Conservation (phyloP, 2,888 invertebrate species). For the Pemphredon lugubris region DNA sequence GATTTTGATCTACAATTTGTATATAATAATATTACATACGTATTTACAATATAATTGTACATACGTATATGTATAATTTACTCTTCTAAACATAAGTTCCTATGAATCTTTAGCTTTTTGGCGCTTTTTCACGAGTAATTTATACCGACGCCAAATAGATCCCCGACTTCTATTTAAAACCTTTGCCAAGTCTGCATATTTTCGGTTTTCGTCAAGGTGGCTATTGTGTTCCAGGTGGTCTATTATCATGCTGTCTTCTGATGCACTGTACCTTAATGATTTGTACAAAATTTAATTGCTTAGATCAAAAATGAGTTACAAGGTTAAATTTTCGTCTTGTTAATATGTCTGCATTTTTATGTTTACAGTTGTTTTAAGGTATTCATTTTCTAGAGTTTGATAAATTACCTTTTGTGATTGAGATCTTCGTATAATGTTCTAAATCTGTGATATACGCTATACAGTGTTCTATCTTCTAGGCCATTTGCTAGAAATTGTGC, state of each 20-base stretch:
- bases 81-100: too few species aligned
- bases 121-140: slow-evolving; percentile 60
- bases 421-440: slow-evolving; percentile 62
- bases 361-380: too few species aligned
- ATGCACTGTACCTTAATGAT: slow-evolving; percentile 61
- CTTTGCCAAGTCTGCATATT: slow-evolving; percentile 70
- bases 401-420: slow-evolving; percentile 59
- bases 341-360: too few species aligned
- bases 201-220: slow-evolving; percentile 55
- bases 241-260: slow-evolving; percentile 72
- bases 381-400: slow-evolving; percentile 2
- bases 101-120: too few species aligned
- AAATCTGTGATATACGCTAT: slow-evolving; percentile 76
- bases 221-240: slow-evolving; percentile 61
- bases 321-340: too few species aligned
- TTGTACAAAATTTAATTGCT: neutral
- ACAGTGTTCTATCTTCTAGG: slow-evolving; percentile 72
- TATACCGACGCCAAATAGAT: slow-evolving; percentile 76
- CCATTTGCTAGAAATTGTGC: slow-evolving; percentile 75
- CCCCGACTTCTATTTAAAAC: slow-evolving; percentile 73
- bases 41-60: too few species aligned
- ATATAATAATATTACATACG: too few species aligned
- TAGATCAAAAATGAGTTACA: slow-evolving; percentile 9
- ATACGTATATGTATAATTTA: too few species aligned
- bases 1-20: too few species aligned